Evolutionary conservation across 2,888 invertebrate species (phyloP), one percentile per base, ranked within the genome.

Genomic region (Drosophila suboccidentalis): DNA sequence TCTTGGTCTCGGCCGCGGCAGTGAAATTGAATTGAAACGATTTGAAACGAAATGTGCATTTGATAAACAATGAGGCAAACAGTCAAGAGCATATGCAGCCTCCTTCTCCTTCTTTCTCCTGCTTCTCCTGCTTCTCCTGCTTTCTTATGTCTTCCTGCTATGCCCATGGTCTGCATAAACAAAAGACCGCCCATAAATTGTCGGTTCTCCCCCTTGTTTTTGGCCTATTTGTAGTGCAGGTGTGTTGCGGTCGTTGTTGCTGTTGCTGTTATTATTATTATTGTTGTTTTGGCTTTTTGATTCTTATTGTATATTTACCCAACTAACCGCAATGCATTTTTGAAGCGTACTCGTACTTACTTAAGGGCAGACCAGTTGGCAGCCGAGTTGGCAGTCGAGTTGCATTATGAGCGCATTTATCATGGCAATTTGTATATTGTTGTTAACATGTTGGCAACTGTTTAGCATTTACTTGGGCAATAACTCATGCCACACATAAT

Each of bases 1-100:
- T 70, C 81, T 81, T 74, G 85, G 74, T 80, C 78, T 77, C 63
- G 88, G 70, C 58, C 82, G 63, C 77, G 89, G 87, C 89, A 86
- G 68, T 82, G 88, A 88, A 90, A 82, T 59, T 39, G 10, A 49
- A 74, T 65, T 58, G 39, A 82, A 78, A 46, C 39, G 11, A 53
- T 69, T 65, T 57, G 39, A 81, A 78, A 41, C 32, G 43, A 67
- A 86, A 68, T 87, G 82, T 87, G 82, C 87, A 87, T 70, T 83
- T 71, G 68, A 59, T 75, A 67, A 61, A 70, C 66, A 85, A 54
- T 55, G 60, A 38, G n/a, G 11, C 15, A 54, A 64, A 78, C 32
- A 74, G 50, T 39, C 54, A 34, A 58, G 26, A 43, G 46, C 51
- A 65, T 58, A 32, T 59, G 39, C 49, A 60, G 32, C 55, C 63